Evolutionary conservation across 2,888 invertebrate species (phyloP), one percentile per base, ranked within the genome.

Genomic region (Caenorhabditis sp.): DNA sequence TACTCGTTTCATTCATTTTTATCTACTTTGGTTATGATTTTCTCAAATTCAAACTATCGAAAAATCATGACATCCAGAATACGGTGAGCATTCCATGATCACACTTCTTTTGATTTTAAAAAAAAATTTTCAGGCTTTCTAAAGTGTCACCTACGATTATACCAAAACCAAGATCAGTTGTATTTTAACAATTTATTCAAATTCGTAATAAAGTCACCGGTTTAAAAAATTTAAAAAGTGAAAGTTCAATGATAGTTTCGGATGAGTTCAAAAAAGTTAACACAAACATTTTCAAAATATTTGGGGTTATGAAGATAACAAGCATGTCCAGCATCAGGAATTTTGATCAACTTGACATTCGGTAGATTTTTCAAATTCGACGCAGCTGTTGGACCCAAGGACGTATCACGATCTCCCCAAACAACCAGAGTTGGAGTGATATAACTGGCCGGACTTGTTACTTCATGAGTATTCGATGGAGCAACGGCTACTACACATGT

Each of bases 181-280:
- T 43, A 3, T 17, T 43, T 43, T 43, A 14, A 43, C 5, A 43
- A 14, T 17, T 17, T 17, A 43, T 43, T 43, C 43, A 12, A 31
- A 31, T 31, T 14, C 14, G 14, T 14, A 43, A 43, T 43, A 43
- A 43, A 43, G 14, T 43, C 43, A 43, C 43, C 43, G 43, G 43
- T n/a, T 36, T 8, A 43, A 58, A 25, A 21, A n/a, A n/a, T n/a
- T n/a, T 17, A 3, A 36, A 58, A 21, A 62, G 1, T 12, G 56
- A 31, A 38, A 23, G 12, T 31, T 67, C 52, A 61, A 62, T 73
- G 68, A 64, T 82, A 82, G 49, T 72, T 82, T 38, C 82, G 67
- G 58, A 82, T 70, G 10, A 82, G 66, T 31, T 82, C 80, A 25
- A 82, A 79, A 60, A 82, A 82, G 58, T 82, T 82, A 43, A 77